These are phyloP conservation scores for Harpalus rubripes DNA, from an alignment of 2,888 invertebrate genomes.

Conservation along the genomic window DNA sequence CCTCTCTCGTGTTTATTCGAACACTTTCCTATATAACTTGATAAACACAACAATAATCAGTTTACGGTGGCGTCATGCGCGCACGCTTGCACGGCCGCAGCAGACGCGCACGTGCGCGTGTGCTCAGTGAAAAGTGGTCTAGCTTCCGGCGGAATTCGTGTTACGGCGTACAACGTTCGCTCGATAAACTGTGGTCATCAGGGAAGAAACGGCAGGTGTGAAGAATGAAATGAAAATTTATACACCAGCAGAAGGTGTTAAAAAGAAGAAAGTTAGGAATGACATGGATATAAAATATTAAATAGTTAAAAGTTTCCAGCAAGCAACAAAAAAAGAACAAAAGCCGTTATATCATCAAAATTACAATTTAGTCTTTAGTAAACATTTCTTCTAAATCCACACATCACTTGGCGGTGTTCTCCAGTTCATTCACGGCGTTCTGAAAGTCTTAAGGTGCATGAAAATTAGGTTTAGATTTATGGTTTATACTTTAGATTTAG, in stretches of 20 bases:
- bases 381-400: too few species aligned
- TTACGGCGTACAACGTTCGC: constrained; percentile 21
- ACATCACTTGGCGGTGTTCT: too few species aligned
- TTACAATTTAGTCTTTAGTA: too few species aligned
- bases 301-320: too few species aligned
- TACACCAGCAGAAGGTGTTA: not conserved
- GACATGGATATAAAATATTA: too few species aligned
- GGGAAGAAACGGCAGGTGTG: not conserved
- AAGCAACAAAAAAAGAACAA: too few species aligned
- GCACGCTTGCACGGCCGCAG: constrained; percentile 4
- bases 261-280: too few species aligned
- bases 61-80: not conserved
- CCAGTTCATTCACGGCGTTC: too few species aligned
- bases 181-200: constrained; percentile 25
- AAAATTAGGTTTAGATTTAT: too few species aligned
- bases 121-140: constrained; percentile 41
- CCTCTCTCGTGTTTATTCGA: not conserved
- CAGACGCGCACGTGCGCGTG: constrained; percentile 33
- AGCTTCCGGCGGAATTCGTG: constrained; percentile 58
- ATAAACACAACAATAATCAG: not conserved
- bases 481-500: too few species aligned
- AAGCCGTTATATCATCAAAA: too few species aligned
- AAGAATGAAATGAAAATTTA: not conserved
- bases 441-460: too few species aligned
- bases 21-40: not conserved